Evolutionary conservation across 2,113 vertebrate species (phyloP).

Genomic region (Phrynocephalus versicolor): DNA sequence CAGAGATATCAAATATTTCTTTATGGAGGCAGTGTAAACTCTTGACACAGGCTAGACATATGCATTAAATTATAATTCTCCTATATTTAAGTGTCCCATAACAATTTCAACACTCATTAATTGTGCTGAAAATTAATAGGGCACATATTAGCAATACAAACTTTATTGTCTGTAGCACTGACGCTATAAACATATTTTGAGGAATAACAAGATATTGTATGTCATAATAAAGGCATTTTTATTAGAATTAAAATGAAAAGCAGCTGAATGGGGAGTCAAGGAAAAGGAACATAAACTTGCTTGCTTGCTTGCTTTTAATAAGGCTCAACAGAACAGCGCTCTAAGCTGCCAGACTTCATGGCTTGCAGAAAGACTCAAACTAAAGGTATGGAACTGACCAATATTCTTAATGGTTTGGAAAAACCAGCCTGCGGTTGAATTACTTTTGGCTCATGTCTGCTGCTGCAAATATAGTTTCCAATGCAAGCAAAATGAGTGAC

Average conservation of each 20-base stretch:
- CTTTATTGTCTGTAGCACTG: conserved; percentile 25
- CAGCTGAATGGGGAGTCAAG: conserved; percentile 29
- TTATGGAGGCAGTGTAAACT: not conserved
- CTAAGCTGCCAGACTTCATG: not conserved
- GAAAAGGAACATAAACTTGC: conserved; percentile 3
- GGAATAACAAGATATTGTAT: conserved; percentile 44
- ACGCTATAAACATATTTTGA: conserved; percentile 31
- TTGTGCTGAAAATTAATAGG: conserved; percentile 33
- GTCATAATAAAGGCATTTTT: conserved; percentile 62
- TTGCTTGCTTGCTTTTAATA: conserved; percentile 36
- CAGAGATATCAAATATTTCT: not conserved
- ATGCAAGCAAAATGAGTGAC: conserved; percentile 9
- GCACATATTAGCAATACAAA: conserved; percentile 37
- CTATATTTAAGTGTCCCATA: conserved; percentile 21
- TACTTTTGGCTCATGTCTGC: not conserved
- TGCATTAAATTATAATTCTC: conserved; percentile 25
- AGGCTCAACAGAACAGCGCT: not conserved
- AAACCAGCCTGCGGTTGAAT: conserved; percentile 4
- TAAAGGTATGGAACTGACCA: not conserved
- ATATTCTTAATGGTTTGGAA: conserved; percentile 11
- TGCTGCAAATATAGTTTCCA: conserved; percentile 10
- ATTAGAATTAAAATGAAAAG: conserved; percentile 60
- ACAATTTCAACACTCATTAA: conserved; percentile 38
- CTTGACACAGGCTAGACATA: conserved; percentile 25
- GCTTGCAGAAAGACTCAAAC: conserved; percentile 25